phyloP scores from a whole-genome alignment of 2,797 vertebrate species.

The Craterocephalus amniculus region DNA sequence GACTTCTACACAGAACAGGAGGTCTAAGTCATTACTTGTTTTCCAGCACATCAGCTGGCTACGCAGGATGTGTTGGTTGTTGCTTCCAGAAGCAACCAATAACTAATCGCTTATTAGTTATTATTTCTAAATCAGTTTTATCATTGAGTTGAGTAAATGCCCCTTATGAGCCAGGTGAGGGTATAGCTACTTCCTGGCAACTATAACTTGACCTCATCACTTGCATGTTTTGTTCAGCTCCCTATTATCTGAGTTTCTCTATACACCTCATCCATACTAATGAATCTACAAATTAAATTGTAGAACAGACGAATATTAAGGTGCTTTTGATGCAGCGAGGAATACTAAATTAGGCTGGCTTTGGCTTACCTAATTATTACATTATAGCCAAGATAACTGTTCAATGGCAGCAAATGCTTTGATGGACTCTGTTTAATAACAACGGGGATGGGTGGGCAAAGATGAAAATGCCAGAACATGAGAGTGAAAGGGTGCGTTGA shows the following conservation, averaged over 20 bases:
- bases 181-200: conserved; percentile 16
- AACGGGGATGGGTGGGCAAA: conserved; percentile 42
- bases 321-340: conserved; percentile 66
- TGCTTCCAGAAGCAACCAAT: background rate
- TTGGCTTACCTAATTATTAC: conserved; percentile 80
- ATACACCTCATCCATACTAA: conserved; percentile 70
- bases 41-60: background rate
- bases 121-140: conserved; percentile 3
- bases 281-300: conserved; percentile 85
- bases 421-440: conserved; percentile 64
- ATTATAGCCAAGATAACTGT: conserved; percentile 74
- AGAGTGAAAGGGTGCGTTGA: conserved; percentile 38
- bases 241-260: conserved; percentile 62
- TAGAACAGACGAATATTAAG: conserved; percentile 76
- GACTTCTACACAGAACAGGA: background rate
- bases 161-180: conserved; percentile 31
- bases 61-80: background rate
- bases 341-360: conserved; percentile 79
- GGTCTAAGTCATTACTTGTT: background rate
- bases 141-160: conserved; percentile 25
- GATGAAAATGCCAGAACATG: conserved; percentile 48
- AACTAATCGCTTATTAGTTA: no score
- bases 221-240: conserved; percentile 43
- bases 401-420: conserved; percentile 73
- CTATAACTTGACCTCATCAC: conserved; percentile 46